Evolutionary conservation across 2,113 vertebrate genomes (phyloP).

Genomic region (Lagopus muta): DNA sequence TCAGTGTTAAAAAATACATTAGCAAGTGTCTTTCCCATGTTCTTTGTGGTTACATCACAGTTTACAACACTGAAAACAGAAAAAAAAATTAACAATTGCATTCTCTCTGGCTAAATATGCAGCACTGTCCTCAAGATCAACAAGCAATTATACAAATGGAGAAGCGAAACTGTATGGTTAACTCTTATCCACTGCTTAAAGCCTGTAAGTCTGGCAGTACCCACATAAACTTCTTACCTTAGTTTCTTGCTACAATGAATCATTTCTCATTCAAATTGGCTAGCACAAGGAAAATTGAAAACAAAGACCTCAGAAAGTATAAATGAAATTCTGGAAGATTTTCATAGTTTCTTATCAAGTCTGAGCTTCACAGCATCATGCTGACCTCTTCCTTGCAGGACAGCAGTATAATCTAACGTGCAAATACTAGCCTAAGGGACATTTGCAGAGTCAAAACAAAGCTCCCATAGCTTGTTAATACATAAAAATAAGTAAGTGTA

Average conservation of each 20-base stretch:
- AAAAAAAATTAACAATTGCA: neutral
- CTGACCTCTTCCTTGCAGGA: neutral
- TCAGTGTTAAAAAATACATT: neutral
- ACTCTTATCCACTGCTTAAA: neutral
- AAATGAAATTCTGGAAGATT: neutral
- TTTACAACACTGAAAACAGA: neutral
- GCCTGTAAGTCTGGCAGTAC: neutral
- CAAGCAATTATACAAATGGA: neutral
- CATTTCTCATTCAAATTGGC: neutral
- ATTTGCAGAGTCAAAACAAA: neutral
- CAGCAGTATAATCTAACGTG: neutral
- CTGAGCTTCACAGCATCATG: neutral
- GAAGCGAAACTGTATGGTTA: neutral
- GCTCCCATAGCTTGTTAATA: neutral
- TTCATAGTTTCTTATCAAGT: neutral
- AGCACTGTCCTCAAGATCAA: neutral
- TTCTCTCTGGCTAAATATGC: neutral
- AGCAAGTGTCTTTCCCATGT: neutral
- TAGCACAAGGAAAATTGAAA: neutral
- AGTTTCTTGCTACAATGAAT: neutral
- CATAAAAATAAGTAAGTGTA: neutral
- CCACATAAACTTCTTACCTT: neutral
- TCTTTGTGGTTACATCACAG: neutral
- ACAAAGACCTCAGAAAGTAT: neutral
- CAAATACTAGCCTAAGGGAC: neutral